Percentiles rank a stretch among this genome's conserved stretches.
phyloP scores from a whole-genome alignment of 1,140 invertebrate species.

The Bacillus rossius region DNA sequence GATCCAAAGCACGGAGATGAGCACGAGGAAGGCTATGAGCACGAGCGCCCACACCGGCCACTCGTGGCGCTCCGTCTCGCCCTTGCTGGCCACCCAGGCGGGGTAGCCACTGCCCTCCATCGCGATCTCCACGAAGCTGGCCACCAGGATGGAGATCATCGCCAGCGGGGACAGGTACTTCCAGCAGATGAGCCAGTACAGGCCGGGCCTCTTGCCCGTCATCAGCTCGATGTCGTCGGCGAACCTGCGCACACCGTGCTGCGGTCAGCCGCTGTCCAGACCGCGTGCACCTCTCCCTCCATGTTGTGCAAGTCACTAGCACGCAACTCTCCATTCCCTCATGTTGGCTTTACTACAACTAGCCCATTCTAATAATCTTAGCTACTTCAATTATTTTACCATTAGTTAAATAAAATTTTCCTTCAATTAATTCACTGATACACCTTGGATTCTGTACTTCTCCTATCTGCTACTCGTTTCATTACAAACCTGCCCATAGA shows the following conservation, averaged over 20 bases:
- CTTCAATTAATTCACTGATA: too few species aligned
- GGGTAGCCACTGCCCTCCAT: slow-evolving; percentile 77
- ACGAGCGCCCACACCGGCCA: slow-evolving; percentile 78
- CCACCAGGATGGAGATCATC: slow-evolving; percentile 82
- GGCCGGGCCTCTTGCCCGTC: slow-evolving; percentile 79
- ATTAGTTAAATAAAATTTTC: too few species aligned
- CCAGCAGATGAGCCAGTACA: slow-evolving; percentile 93
- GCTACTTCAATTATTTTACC: too few species aligned
- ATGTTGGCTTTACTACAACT: too few species aligned
- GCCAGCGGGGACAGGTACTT: slow-evolving; percentile 87
- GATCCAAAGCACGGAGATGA: slow-evolving; percentile 83
- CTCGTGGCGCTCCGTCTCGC: slow-evolving; percentile 61
- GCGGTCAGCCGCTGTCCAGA: too few species aligned
- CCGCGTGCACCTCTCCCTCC: too few species aligned
- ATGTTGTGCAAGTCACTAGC: too few species aligned
- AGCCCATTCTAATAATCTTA: too few species aligned
- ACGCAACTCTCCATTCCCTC: too few species aligned
- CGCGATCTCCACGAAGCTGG: slow-evolving; percentile 78
- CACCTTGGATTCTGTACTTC: too few species aligned
- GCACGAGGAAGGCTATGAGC: slow-evolving; percentile 67
- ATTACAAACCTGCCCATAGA: too few species aligned
- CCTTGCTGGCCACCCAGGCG: slow-evolving; percentile 73
- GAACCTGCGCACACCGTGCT: slow-evolving; percentile 67
- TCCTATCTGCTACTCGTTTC: too few species aligned
- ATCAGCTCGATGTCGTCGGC: slow-evolving; percentile 92